Evolutionary conservation across 1,140 invertebrate genomes (phyloP), one percentile per base, ranked within the genome.

Genomic region (Brachionus rotundiformis): DNA sequence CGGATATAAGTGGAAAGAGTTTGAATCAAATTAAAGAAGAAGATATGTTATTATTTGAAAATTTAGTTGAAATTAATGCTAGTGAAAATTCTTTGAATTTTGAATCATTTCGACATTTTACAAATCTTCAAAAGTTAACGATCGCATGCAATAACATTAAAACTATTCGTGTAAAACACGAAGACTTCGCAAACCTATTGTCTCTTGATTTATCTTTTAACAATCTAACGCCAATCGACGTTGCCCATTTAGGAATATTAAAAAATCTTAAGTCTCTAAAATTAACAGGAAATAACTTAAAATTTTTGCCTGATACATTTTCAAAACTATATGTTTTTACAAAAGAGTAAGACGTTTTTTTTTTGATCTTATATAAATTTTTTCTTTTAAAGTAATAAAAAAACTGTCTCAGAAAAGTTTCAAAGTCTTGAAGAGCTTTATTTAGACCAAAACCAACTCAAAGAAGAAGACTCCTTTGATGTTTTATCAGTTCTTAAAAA

Each of bases 131-230:
- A 83, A 86, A 86, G 82, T 82, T 88, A 54, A 85, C 87, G 68
- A 81, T 88, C 31, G 84, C 87, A 16, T 81, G 87, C 25, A 87
- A 87, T 84, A 75, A 82, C 29, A 82, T 82, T 16, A 75, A 73
- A 16, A 63, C 47, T 13, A 82, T 82, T 47, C 65, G 63, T 13
- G 27, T 82, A 5, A 75, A 63, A 59, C 47, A 73, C 41, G 36
- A 82, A 39, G 81, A 82, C 29, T 75, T 75, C 47, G n/a, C 47
- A 25, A 33, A 44, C 31, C 39, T 75, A 23, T 19, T 33, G 29
- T 84, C 86, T 41, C 71, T 88, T 49, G 87, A 88, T 83, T 71
- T 88, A 29, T 88, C 87, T 1, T 88, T 87, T 83, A 88, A 88
- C 82, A 88, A 87, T 82, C 82, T 88, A 6, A 86, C 85, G 11